Evolutionary conservation across 92 coral and sea anemone genomes (phyloP).

Genomic region (Zoanthus sociatus): DNA sequence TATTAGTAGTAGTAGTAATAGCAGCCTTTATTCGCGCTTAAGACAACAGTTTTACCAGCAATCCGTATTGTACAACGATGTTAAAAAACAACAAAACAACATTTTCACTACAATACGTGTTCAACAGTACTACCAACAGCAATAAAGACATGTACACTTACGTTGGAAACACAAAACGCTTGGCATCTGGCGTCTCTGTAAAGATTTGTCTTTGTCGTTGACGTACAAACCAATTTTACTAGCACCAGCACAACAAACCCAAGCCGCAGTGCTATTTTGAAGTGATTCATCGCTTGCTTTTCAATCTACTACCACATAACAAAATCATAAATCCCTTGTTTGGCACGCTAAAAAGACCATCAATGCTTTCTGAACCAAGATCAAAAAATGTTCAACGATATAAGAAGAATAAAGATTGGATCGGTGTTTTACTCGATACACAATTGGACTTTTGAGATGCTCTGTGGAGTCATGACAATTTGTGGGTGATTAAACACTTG

Average conservation of each 20-base stretch:
- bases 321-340: neutral
- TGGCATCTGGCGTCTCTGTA: conserved; percentile 37
- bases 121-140: neutral
- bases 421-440: neutral
- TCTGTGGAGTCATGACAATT: neutral
- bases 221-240: neutral
- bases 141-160: neutral
- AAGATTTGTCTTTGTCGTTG: neutral
- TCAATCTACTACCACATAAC: neutral
- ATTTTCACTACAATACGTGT: too few relatives aligned
- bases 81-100: neutral
- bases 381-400: neutral
- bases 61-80: neutral
- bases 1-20: too few relatives aligned
- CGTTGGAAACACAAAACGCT: conserved; percentile 37
- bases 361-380: neutral
- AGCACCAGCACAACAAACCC: neutral
- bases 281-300: conserved; percentile 4
- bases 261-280: neutral
- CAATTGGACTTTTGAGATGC: neutral
- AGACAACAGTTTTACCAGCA: too few relatives aligned
- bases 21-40: too few relatives aligned
- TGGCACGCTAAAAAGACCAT: neutral
- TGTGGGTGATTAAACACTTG: neutral
- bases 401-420: neutral